phyloP scores from a whole-genome alignment of 2,797 vertebrate species.

The Xenops minutus region DNA sequence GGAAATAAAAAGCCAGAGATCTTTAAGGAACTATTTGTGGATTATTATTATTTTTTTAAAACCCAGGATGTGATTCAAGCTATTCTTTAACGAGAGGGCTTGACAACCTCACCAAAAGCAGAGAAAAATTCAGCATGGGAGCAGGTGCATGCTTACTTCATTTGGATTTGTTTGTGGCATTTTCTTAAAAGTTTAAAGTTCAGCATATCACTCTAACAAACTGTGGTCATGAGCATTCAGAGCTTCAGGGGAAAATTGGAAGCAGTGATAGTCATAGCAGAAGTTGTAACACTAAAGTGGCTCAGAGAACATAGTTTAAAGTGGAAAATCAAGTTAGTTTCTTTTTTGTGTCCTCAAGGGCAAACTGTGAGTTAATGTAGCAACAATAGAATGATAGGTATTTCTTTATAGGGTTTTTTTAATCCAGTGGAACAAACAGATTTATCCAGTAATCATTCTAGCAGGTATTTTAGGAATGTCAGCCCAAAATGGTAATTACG shows the following conservation, averaged over 20 bases:
- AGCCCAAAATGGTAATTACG: neutral
- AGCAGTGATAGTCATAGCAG: conserved; percentile 31
- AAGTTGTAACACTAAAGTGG: conserved; percentile 26
- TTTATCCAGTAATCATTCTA: neutral
- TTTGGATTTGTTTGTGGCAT: conserved; percentile 47
- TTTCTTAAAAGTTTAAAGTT: conserved; percentile 45
- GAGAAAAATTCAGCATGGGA: neutral
- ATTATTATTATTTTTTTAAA: neutral
- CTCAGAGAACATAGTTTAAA: conserved; percentile 21
- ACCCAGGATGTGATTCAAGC: conserved; percentile 52
- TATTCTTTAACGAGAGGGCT: conserved; percentile 28
- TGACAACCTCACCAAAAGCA: neutral
- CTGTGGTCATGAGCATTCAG: neutral
- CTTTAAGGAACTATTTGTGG: conserved; percentile 9
- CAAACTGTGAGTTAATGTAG: neutral
- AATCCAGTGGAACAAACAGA: neutral
- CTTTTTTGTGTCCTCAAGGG: conserved; percentile 12
- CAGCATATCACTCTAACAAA: neutral
- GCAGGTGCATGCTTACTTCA: conserved; percentile 52
- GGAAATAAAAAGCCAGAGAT: conserved; percentile 19
- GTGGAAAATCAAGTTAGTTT: conserved; percentile 43
- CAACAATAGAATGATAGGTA: neutral
- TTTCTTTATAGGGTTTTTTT: conserved; percentile 34
- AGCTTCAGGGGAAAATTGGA: conserved; percentile 30
- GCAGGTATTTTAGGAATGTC: conserved; percentile 15